phyloP scores from a whole-genome alignment of 2,797 vertebrate genomes.

The Rousettus madagascariensis region DNA sequence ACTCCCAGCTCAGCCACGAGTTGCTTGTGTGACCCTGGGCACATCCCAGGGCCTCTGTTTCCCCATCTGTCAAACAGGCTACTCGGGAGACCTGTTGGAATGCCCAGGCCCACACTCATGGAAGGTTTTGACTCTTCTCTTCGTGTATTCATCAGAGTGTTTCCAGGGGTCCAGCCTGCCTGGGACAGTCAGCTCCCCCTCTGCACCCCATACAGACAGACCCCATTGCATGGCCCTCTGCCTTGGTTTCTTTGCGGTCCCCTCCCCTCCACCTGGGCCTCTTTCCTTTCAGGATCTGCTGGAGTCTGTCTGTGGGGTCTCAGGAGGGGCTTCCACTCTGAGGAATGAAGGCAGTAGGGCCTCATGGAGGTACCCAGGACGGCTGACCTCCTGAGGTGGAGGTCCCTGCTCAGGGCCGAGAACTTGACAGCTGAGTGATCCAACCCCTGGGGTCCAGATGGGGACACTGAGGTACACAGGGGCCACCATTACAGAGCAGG shows the following conservation, averaged over 20 bases:
- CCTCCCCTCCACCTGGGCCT: not conserved
- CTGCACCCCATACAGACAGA: too few species aligned
- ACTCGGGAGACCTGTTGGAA: not conserved
- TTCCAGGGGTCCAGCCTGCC: not conserved
- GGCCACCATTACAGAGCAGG: not conserved
- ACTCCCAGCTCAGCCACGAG: not conserved
- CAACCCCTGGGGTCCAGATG: not conserved
- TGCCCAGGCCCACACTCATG: not conserved
- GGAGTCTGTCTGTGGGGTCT: not conserved
- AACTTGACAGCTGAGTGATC: not conserved
- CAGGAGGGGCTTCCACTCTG: not conserved
- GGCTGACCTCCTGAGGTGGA: not conserved
- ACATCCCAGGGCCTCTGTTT: not conserved
- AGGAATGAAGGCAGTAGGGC: not conserved
- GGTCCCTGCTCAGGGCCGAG: not conserved
- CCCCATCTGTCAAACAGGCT: not conserved
- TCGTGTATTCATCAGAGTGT: not conserved
- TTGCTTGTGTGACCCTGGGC: not conserved
- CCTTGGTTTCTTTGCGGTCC: not conserved
- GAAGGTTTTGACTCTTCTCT: not conserved
- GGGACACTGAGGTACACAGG: not conserved
- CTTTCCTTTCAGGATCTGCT: not conserved
- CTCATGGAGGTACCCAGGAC: not conserved
- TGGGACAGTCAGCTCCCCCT: not conserved
- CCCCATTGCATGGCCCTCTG: rapidly evolving